Percentiles rank a stretch among this genome's conserved stretches.
Conservation (phyloP, 2,797 vertebrate genomes). For the Rhincodon typus region DNA sequence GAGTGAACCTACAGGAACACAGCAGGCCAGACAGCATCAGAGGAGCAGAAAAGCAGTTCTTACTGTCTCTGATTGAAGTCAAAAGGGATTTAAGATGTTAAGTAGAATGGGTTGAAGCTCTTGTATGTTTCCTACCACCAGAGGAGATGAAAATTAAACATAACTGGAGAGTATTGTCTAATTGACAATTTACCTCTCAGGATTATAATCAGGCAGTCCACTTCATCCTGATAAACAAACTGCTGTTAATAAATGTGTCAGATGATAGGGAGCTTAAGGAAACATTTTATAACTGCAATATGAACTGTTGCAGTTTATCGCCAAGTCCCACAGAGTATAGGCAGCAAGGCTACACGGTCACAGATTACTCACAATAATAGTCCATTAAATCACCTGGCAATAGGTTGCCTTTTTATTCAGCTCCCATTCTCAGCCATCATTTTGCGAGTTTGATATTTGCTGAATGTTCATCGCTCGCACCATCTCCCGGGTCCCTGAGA, state of each 20-base stretch:
- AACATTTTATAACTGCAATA: not conserved
- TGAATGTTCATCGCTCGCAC: not conserved
- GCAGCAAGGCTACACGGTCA: not conserved
- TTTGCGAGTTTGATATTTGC: no score
- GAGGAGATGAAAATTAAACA: not conserved
- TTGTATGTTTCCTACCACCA: not conserved
- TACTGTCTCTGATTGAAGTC: not conserved
- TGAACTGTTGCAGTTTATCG: not conserved
- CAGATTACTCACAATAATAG: not conserved
- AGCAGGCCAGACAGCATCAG: no score
- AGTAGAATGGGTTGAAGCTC: not conserved
- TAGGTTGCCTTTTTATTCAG: not conserved
- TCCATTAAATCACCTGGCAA: not conserved
- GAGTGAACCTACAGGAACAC: no score
- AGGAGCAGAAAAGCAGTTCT: no score
- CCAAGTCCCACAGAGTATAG: not conserved
- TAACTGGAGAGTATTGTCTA: not conserved
- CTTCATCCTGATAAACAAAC: conserved; percentile 16
- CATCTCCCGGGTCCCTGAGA: not conserved
- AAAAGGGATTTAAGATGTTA: not conserved
- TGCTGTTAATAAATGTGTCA: conserved; percentile 22
- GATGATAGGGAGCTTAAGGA: conserved; percentile 25
- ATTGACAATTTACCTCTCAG: not conserved
- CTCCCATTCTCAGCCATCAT: not conserved
- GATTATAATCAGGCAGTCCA: conserved; percentile 1